phyloP scores from a whole-genome alignment of 2,113 vertebrate genomes.

The Mixornis gularis region DNA sequence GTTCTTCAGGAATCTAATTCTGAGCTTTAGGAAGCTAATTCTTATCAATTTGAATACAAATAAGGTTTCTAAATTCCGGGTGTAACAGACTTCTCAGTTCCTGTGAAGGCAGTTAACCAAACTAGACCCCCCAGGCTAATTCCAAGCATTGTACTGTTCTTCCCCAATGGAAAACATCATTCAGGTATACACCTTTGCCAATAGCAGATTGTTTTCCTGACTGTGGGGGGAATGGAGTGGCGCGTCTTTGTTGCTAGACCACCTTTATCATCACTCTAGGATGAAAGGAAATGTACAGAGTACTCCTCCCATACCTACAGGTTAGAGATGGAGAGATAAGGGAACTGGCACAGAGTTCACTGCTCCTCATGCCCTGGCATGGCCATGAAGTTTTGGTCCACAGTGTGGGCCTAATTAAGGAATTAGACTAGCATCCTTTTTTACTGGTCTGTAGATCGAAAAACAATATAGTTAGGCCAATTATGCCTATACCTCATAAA shows the following conservation, averaged over 20 bases:
- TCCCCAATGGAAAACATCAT: background rate
- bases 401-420: slow-evolving; percentile 2
- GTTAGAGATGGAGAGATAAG: slow-evolving; percentile 8
- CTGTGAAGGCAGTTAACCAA: background rate
- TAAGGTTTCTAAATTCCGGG: background rate
- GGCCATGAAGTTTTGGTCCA: slow-evolving; percentile 10
- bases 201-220: background rate
- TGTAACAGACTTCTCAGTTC: background rate
- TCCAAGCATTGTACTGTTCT: background rate
- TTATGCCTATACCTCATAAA: slow-evolving; percentile 9
- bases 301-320: background rate
- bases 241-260: background rate
- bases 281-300: background rate
- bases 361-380: slow-evolving; percentile 12
- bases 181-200: background rate
- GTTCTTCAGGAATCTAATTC: background rate
- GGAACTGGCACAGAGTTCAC: background rate
- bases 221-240: background rate
- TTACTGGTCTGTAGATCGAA: background rate
- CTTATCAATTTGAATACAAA: background rate
- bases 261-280: background rate
- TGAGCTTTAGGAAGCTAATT: background rate
- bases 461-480: slow-evolving; percentile 8
- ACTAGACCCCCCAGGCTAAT: background rate
- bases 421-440: slow-evolving; percentile 9